Evolutionary conservation across 2,797 vertebrate genomes (phyloP), one percentile per base, ranked within the genome.

Genomic region (Labeo calbasu): DNA sequence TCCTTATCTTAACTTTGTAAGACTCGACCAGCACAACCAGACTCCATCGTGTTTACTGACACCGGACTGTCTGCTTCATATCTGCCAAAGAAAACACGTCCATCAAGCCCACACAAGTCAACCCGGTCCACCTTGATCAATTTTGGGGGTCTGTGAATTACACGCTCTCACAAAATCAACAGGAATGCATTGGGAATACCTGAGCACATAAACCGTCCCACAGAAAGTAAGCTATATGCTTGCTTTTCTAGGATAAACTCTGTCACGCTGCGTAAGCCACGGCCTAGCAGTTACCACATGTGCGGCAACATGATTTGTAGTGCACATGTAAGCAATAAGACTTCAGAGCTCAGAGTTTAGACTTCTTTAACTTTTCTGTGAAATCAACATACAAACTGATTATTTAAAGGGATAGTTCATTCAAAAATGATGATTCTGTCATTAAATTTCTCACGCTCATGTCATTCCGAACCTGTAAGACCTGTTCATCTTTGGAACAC

Each of bases 41-140:
- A 72, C 50, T 53, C 32, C 69, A 57, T 63, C 19, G 13, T 82
- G 70, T 51, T 73, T 82, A 51, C 23, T 36, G 80, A 73, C 46
- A 82, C 13, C 46, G 46, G 17, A 79, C 21, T 36, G 13, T n/a
- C 46, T 32, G 57, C 19, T 59, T 17, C 36, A 28, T 21, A 65
- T 83, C 21, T 66, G 13, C 48, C 59, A 82, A 82, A 66, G n/a
- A 76, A 65, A 82, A 25, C 48, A 66, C 21, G 21, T 76, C 59
- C 11, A 32, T 76, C 71, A 82, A 66, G 28, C 55, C 69, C 43
- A 82, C 68, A 53, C 36, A 72, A 81, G 50, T n/a, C 65, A 53
- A 40, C 78, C 32, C 14, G 50, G 43, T 17, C 19, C 43, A 73
- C 25, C 15, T 10, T 75, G 25, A n/a, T 76, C 6, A 43, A 43